Evolutionary conservation across 2,888 invertebrate genomes (phyloP), one percentile per base, ranked within the genome.

Genomic region (Synanthedon vespiformis): DNA sequence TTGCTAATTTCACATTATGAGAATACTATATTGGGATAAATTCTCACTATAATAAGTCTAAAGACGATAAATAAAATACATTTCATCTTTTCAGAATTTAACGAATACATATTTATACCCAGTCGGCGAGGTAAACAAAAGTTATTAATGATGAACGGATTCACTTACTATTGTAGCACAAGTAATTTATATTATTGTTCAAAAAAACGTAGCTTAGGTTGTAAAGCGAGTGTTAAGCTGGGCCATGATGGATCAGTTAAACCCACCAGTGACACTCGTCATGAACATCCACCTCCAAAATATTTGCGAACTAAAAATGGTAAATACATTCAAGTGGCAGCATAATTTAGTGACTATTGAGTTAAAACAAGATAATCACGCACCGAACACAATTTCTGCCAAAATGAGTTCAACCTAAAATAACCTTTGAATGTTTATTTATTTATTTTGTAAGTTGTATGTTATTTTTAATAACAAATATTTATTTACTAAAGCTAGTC

Each of bases 181-280:
- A 13, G 6, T 3, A 49, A 34, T 4, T 11, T 18, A 2, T 51
- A 40, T 49, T 51, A 51, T 40, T 55, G 51, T 44, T 51, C 48
- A 10, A 53, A 40, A 27, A 49, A 41, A n/a, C 13, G 0, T 34
- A 34, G n/a, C 6, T 8, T 3, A 2, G 52, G 53, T 11, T 55
- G 53, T 40, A 51, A 49, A 51, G 55, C 55, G 1, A 49, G 22
- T 4, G 49, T 55, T 18, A 55, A 51, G 49, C 40, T 55, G 13
- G 47, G 53, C 11, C 41, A 34, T 49, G 48, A 48, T 48, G 16
- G 48, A 10, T 16, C 48, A 48, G 12, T 48, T 14, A 34, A 10
- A 34, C 13, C 5, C 5, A 44, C 14, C 1, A 13, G 44, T 2
- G 14, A 44, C 14, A 14, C 14, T 44, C 44, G 11, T 44, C 44